Conservation (phyloP, 2,113 vertebrate species). For the Arvicanthis niloticus region DNA sequence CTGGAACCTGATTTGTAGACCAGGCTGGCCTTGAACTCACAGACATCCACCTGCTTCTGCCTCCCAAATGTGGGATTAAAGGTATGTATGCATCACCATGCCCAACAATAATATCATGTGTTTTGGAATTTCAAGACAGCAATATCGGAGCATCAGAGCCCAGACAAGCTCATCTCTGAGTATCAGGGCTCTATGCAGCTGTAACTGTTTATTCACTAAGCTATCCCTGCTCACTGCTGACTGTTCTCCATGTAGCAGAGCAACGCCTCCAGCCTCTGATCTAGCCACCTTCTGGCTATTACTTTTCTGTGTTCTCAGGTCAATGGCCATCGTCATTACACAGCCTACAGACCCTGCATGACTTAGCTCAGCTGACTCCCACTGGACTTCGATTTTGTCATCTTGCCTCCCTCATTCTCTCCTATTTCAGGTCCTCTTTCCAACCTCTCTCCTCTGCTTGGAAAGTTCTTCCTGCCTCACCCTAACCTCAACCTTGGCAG, state of each 20-base stretch:
- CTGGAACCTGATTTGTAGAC: not conserved
- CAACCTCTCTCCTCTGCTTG: not conserved
- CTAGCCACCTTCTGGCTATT: not conserved
- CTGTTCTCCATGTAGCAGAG: not conserved
- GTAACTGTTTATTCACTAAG: no score
- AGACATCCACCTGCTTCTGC: not conserved
- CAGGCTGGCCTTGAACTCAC: not conserved
- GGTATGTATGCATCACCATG: not conserved
- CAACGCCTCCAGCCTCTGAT: not conserved
- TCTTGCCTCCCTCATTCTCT: not conserved
- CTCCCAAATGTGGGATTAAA: not conserved
- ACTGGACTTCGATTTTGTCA: not conserved
- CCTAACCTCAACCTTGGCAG: not conserved
- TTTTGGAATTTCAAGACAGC: not conserved
- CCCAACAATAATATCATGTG: not conserved
- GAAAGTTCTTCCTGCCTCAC: not conserved
- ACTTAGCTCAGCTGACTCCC: not conserved
- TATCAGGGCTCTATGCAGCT: not conserved
- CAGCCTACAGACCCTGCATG: not conserved
- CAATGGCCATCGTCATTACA: not conserved
- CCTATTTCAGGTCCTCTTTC: not conserved
- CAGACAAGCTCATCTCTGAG: not conserved
- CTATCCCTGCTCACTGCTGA: fast-evolving
- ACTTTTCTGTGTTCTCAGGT: not conserved
- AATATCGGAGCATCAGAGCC: not conserved